Evolutionary conservation across 2,113 vertebrate species (phyloP), one percentile per base, ranked within the genome.

Genomic region (Elaphurus davidianus): DNA sequence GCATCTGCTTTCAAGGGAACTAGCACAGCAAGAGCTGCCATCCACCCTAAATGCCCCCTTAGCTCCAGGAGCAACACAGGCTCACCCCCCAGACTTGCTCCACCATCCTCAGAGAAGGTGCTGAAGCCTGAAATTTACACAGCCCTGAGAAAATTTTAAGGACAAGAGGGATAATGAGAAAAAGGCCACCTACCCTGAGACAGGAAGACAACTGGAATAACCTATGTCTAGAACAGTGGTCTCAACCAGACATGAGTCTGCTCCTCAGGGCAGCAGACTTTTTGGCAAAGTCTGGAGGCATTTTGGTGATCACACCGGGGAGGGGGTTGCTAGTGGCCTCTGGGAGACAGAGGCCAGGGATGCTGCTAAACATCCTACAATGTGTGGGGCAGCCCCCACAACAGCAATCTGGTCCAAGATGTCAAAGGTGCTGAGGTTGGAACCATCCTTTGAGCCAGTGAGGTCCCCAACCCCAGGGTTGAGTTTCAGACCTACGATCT

Each of bases 81-180:
- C 62, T 92, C 43, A 21, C 71, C 47, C 5, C 28, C 52, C 16
- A 43, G 43, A 36, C 67, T 85, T 2, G 57, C 64, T 16, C 40
- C 23, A 0, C 10, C 33, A 45, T 19, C 33, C 30, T 10, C 47
- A 55, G 64, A 93, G 86, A n/a, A 71, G n/a, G 57, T 19, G 6
- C 60, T 15, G n/a, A 27, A 62, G 76, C 40, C 90, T 47, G 16
- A 21, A 50, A 89, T 54, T 28, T 62, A 47, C 3, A 3, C 17
- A 82, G 47, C 28, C n/a, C 59, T n/a, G 43, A 64, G 54, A 82
- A 87, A 71, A 47, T 76, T 64, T 93, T 89, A 93, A 94, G 36
- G 64, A 87, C 83, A 91, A 96, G 82, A 95, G 16, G 13, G 50
- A 52, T 54, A 85, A 67, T 43, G 23, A 92, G 50, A 43, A 93